Percentiles rank a stretch among this genome's conserved stretches.
These are phyloP conservation scores for Ochropleura plecta DNA, from an alignment of 2,888 invertebrate genomes.

Conservation along the genomic window DNA sequence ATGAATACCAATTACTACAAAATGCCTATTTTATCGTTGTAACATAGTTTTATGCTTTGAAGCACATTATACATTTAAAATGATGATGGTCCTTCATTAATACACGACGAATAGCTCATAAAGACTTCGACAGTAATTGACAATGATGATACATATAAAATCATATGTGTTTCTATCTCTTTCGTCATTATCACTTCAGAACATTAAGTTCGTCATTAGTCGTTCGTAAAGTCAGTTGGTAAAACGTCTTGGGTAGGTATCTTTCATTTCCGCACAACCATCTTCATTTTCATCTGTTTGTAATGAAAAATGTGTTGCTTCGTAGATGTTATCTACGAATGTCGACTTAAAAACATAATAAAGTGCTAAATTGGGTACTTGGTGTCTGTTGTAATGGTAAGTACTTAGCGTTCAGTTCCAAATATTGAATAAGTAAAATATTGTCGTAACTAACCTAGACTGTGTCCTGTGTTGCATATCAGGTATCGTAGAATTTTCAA, in stretches of 20 bases:
- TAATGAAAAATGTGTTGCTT: slow-evolving; percentile 55
- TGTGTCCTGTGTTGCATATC: not conserved
- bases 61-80: not conserved
- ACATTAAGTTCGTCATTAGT: slow-evolving; percentile 46
- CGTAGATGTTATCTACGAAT: slow-evolving; percentile 51
- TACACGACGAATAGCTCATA: not conserved
- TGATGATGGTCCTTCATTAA: not conserved
- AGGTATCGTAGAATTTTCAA: not conserved
- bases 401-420: slow-evolving; percentile 21
- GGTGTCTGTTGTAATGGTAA: slow-evolving; percentile 31
- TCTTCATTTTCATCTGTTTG: slow-evolving; percentile 58
- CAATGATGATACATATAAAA: slow-evolving; percentile 6
- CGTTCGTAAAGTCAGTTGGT: slow-evolving; percentile 39
- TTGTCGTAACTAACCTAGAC: not conserved
- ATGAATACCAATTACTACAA: slow-evolving; percentile 6
- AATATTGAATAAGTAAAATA: not conserved
- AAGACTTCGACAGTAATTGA: slow-evolving; percentile 11
- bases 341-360: slow-evolving; percentile 37
- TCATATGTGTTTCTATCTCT: slow-evolving; percentile 28
- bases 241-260: slow-evolving; percentile 50
- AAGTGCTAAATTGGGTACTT: slow-evolving; percentile 42
- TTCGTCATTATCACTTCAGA: slow-evolving; percentile 39
- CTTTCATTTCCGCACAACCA: slow-evolving; percentile 63
- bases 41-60: not conserved
- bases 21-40: not conserved